Percentiles rank a stretch among this genome's conserved stretches.
These are phyloP conservation scores for Ormyrus pomaceus DNA, from an alignment of 2,888 invertebrate species.

Conservation along the genomic window DNA sequence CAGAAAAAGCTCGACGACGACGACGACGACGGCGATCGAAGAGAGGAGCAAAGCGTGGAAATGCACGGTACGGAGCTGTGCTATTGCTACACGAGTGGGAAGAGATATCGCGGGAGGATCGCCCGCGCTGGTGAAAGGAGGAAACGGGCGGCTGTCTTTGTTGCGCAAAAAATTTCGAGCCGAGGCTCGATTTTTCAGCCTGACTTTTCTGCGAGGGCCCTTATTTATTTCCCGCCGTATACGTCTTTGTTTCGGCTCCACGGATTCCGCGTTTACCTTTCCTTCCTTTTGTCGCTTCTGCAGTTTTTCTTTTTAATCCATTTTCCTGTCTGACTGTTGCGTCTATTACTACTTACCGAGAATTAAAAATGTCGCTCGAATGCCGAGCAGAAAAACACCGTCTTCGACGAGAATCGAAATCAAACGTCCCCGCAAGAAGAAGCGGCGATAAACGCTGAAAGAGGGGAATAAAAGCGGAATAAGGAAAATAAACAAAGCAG, in stretches of 20 bases:
- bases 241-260: too few relatives aligned
- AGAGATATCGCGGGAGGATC: not conserved
- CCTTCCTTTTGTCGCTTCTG: not conserved
- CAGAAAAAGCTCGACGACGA: conserved; percentile 9
- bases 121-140: not conserved
- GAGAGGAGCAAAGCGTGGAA: not conserved
- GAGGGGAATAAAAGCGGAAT: conserved; percentile 15
- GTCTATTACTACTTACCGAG: not conserved
- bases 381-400: not conserved
- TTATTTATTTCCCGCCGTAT: too few relatives aligned
- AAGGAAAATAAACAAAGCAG: conserved; percentile 29
- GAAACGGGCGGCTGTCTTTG: not conserved
- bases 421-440: conserved; percentile 40
- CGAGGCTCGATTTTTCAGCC: conserved; percentile 26
- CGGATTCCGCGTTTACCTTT: not conserved
- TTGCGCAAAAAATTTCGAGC: conserved; percentile 25
- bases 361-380: not conserved
- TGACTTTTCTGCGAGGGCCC: too few relatives aligned
- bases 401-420: conserved; percentile 18
- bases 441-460: conserved; percentile 17
- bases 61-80: not conserved
- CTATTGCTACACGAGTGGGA: not conserved
- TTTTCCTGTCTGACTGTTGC: not conserved
- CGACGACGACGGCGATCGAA: not conserved
- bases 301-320: too few relatives aligned